Conservation (phyloP, 2,113 vertebrate species). For the Lycaon pictus region DNA sequence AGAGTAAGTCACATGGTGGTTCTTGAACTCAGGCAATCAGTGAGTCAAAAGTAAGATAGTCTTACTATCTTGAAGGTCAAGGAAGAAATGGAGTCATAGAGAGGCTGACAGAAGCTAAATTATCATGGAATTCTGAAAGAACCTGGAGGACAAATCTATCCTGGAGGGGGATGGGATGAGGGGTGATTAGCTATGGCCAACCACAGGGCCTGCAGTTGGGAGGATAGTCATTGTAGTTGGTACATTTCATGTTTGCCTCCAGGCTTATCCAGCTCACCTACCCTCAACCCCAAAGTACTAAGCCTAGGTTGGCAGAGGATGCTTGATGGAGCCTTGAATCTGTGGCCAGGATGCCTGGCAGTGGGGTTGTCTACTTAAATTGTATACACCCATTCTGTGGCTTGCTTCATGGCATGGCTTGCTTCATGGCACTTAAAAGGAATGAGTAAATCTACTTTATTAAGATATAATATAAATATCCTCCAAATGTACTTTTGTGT, state of each 20-base stretch:
- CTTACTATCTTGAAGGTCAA: neutral
- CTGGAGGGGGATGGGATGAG: neutral
- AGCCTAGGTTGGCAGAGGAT: neutral
- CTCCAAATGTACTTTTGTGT: neutral
- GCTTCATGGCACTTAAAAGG: neutral
- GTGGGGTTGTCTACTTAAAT: neutral
- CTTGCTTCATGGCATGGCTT: neutral
- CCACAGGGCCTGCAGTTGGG: neutral
- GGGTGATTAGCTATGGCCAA: neutral
- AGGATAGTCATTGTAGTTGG: neutral
- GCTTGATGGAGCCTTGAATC: neutral
- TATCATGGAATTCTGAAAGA: neutral
- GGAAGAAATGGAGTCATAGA: neutral
- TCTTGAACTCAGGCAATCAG: neutral
- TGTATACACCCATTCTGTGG: neutral
- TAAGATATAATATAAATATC: constrained; percentile 16
- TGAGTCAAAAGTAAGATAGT: neutral
- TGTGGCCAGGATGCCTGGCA: neutral
- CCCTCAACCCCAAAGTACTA: neutral
- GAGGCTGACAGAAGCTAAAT: neutral
- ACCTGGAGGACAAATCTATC: neutral
- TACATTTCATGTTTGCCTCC: constrained; percentile 38
- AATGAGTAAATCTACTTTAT: neutral
- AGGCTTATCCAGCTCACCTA: neutral
- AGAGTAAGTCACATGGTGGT: neutral